Evolutionary conservation across 2,113 vertebrate species (phyloP).

Genomic region (Ammodytes marinus): DNA sequence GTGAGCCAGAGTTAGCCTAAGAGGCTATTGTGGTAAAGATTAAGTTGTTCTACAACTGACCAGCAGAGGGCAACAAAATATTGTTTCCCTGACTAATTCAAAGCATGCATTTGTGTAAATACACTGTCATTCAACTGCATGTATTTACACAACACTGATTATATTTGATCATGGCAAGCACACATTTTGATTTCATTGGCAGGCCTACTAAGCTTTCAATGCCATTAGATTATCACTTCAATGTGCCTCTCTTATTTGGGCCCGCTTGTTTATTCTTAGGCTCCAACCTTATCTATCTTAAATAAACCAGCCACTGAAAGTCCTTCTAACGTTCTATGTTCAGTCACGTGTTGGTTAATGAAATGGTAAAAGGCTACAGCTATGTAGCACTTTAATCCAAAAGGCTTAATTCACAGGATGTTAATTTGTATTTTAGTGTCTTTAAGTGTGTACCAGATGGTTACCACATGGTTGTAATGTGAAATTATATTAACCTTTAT

Average conservation of each 20-base stretch:
- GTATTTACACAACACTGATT: not conserved
- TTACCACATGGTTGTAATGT: not conserved
- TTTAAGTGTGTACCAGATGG: not conserved
- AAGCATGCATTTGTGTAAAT: not conserved
- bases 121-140: no score
- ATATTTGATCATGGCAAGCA: not conserved
- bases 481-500: not conserved
- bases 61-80: conserved; percentile 56
- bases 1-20: no score
- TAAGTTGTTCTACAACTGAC: not conserved
- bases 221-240: not conserved
- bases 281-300: not conserved
- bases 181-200: not conserved
- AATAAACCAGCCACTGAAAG: not conserved
- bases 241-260: not conserved
- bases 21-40: not conserved
- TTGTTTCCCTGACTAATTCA: not conserved
- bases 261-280: no score
- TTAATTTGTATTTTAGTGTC: no score
- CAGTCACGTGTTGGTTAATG: not conserved
- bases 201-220: not conserved
- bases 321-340: conserved; percentile 7
- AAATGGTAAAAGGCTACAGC: no score
- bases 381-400: no score
- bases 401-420: no score